These are phyloP conservation scores for Trileptium ribeirensis DNA, from an alignment of 2,888 invertebrate genomes.

Conservation along the genomic window DNA sequence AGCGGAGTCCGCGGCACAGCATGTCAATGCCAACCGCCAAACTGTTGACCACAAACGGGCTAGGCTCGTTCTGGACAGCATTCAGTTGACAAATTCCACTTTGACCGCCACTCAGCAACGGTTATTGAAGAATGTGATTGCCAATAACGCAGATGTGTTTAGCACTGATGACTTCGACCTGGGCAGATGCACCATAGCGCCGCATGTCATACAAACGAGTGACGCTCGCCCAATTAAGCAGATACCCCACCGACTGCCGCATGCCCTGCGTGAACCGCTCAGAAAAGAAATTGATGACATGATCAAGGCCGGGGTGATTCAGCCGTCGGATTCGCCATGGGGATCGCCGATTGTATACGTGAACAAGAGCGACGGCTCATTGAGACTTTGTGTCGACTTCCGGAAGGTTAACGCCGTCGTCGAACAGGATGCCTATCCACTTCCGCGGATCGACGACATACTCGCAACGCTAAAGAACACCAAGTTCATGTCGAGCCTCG, in stretches of 20 bases:
- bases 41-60: too few relatives aligned
- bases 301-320: background rate
- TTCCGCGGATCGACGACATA: slow-evolving; percentile 29
- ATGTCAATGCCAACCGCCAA: too few relatives aligned
- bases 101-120: background rate
- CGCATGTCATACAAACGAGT: background rate
- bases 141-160: background rate
- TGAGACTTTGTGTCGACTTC: slow-evolving; percentile 38
- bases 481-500: slow-evolving; percentile 17
- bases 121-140: background rate
- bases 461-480: background rate
- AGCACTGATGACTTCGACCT: background rate
- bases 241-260: background rate
- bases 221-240: background rate
- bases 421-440: slow-evolving; percentile 27
- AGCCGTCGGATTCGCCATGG: slow-evolving; percentile 2
- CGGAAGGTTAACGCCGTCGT: slow-evolving; percentile 33
- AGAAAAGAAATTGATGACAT: background rate
- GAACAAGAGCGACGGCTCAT: slow-evolving; percentile 42
- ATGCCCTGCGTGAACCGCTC: background rate
- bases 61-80: too few relatives aligned
- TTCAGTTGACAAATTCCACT: background rate
- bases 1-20: too few relatives aligned
- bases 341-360: background rate
- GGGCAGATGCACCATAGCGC: background rate